Conservation (phyloP, 53 echinoderm and acorn worm genomes). For the Paracentrotus lividus region DNA sequence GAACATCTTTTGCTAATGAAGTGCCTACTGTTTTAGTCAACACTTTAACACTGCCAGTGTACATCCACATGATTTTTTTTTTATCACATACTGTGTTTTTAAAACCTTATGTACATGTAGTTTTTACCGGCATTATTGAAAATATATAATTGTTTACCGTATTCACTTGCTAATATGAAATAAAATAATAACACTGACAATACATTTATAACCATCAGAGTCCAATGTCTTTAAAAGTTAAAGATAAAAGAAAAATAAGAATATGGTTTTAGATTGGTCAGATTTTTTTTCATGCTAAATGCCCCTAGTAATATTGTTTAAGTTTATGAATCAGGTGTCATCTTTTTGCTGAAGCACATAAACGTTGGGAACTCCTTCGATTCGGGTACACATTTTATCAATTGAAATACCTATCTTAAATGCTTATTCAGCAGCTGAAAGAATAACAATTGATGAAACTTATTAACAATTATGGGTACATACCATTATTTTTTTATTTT, state of each 20-base stretch:
- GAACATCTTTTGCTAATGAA: background rate
- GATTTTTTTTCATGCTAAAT: no score
- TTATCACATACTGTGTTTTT: background rate
- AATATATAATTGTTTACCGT: no score
- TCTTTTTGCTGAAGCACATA: no score
- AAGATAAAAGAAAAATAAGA: no score
- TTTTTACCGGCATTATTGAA: no score
- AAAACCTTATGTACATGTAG: no score
- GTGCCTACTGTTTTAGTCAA: constrained; percentile 6
- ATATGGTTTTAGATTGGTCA: no score
- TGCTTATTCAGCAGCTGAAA: background rate
- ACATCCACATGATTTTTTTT: background rate
- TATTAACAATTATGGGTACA: background rate
- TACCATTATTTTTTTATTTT: background rate
- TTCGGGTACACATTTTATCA: background rate
- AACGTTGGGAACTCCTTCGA: background rate
- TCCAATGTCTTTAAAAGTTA: no score
- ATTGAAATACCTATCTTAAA: background rate
- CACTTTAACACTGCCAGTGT: constrained; percentile 2
- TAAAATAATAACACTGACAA: no score
- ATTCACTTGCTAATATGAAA: no score
- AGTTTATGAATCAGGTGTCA: no score
- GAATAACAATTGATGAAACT: background rate
- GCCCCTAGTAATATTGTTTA: background rate
- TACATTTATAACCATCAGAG: no score